Base-by-base conservation (phyloP, 1,140 invertebrate species). In the Procambarus clarkii region DNA sequence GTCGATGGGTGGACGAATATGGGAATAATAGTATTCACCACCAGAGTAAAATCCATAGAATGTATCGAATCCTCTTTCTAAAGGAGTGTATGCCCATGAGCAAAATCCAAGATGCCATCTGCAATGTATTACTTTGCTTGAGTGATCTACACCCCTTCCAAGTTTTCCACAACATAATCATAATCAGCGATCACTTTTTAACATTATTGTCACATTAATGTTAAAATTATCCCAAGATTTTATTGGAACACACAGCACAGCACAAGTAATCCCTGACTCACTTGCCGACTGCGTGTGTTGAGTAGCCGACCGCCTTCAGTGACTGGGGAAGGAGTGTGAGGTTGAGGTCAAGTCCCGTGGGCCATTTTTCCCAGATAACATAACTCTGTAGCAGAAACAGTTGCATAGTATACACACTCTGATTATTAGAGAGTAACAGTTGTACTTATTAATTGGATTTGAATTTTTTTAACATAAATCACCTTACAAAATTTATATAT, bases 251-350 rank as follows among this genome's bases (percentile, higher is more conserved):
- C n/a, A n/a, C n/a, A n/a, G n/a, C n/a, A n/a, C n/a, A n/a, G n/a
- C 50, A 54, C 9, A 54, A 54, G 9, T 5, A 54, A 54, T 54
- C 50, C 50, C 3, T 54, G 50, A 54, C 88, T 69, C 64, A 86
- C 60, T 82, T 92, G 2, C 91, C 91, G 46, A 92, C 91, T 46
- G 44, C 60, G 79, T 92, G 91, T 3, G 91, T 88, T 21, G 80
- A 77, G 71, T 92, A 92, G 24, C 91, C 91, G 15, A n/a, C 71
- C 2, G 11, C 74, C 80, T 88, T 88, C 78, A 92, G 77, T 0
- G 48, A 50, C 60, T 92, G 60, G 4, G 91, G 85, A 15, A 92
- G 85, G 18, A 92, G 78, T 11, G 64, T 92, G 76, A 34, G 24
- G 85, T 82, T 76, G 1, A 92, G 64, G 46, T 50, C 45, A 2